These are phyloP conservation scores for Diaphora mendica DNA, from an alignment of 2,888 invertebrate genomes.

Conservation along the genomic window DNA sequence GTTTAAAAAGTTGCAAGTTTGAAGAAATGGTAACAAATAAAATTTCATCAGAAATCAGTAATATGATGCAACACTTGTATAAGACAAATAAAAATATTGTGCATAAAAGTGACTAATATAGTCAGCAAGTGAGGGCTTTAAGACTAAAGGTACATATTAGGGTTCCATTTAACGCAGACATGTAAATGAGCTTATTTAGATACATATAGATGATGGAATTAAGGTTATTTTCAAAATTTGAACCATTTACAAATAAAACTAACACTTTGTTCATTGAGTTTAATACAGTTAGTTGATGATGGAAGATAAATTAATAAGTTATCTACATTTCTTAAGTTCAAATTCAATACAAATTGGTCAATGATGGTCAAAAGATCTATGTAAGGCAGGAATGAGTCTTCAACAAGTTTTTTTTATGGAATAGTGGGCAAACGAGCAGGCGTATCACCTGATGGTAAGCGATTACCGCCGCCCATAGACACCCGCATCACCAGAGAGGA, in stretches of 20 bases:
- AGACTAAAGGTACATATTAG: not conserved
- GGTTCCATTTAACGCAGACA: not conserved
- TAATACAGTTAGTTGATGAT: not conserved
- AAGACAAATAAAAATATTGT: not conserved
- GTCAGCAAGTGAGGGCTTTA: not conserved
- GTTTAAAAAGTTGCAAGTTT: not conserved
- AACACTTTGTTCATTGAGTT: not conserved
- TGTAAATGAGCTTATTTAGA: no score
- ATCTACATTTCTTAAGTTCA: no score
- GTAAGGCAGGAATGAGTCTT: not conserved
- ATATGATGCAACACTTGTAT: not conserved
- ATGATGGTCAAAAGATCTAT: no score
- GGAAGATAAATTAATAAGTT: not conserved
- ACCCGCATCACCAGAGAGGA: no score
- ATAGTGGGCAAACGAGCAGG: no score
- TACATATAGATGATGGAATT: no score
- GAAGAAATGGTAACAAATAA: not conserved
- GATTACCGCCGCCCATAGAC: no score
- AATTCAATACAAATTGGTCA: not conserved
- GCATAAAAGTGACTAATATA: not conserved
- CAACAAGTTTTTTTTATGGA: not conserved
- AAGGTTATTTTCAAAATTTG: not conserved
- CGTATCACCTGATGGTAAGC: not conserved
- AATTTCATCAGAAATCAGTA: not conserved
- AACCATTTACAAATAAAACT: no score